A percentile compares a stretch with the other conserved stretches of the same genome.
Evolutionary conservation across 2,888 invertebrate species (phyloP).

Genomic region (Acheta domesticus): DNA sequence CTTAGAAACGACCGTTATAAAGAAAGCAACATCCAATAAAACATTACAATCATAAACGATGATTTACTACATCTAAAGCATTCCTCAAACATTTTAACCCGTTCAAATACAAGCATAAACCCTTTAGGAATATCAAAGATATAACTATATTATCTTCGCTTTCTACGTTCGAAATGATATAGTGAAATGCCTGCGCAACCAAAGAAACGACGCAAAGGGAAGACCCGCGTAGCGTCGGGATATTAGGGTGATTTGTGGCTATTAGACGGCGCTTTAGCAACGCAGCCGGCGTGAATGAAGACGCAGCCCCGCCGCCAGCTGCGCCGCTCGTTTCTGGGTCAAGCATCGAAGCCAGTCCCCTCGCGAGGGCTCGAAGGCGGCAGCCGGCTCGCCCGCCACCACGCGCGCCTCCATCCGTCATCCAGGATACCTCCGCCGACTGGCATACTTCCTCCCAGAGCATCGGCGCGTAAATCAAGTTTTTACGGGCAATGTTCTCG

Average conservation of each 20-base stretch:
- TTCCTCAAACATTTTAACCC: not conserved
- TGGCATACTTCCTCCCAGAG: no score
- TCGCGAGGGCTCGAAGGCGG: no score
- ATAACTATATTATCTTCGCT: slow-evolving; percentile 18
- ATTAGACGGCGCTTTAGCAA: not conserved
- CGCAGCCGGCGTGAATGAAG: no score
- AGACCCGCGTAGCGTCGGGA: not conserved
- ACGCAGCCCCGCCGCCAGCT: no score
- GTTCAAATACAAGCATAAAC: not conserved
- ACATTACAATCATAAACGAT: not conserved
- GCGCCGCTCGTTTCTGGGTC: no score
- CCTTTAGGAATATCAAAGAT: not conserved
- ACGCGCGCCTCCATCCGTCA: no score
- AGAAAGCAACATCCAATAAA: not conserved
- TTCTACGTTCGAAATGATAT: not conserved
- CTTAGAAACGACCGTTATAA: no score
- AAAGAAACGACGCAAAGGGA: not conserved
- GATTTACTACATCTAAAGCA: slow-evolving; percentile 1
- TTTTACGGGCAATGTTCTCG: no score
- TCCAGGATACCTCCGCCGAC: no score
- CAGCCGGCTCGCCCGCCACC: no score
- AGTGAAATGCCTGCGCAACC: not conserved
- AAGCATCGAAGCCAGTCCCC: no score
- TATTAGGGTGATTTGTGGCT: not conserved
- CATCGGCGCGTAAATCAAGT: no score